Base-by-base conservation (phyloP, 2,113 vertebrate species). In the human (Homo sapiens) region DNA sequence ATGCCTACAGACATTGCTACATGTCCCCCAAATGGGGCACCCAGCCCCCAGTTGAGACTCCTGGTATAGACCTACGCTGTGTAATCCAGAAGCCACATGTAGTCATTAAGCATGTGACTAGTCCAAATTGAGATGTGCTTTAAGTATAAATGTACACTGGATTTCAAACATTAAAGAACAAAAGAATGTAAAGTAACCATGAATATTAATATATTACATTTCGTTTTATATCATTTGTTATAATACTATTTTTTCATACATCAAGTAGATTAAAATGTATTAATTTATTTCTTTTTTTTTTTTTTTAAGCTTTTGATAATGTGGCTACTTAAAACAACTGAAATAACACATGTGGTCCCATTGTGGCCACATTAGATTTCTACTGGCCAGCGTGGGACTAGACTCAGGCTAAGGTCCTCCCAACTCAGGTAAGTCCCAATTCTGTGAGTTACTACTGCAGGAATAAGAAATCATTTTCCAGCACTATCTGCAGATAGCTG, bases 191-290 rank as follows among this genome's bases (percentile, higher is more conserved):
- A 95, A 83, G 17, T 86, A 55, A n/a, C 4, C 22, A 61, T 14
- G 14, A 55, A 17, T 89, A 82, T 89, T 82, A 93, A 82, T 76
- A 96, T 35, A 78, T 25, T 75, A 75, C 30, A 66, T 32, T 93
- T 50, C 40, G 9, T 59, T 87, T 78, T 38, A 40, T 43, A 68
- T 23, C 50, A 22, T 3, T 55, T 61, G 27, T 90, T 89, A 10
- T 17, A 79, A 11, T n/a, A 57, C 17, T 23, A 32, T 70, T 94
- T 89, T 89, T 90, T 78, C 72, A 90, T n/a, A 50, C 1, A 66
- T 2, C 22, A 17, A 45, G 4, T 57, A 93, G 83, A 55, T 30
- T 35, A 82, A 85, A 82, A 93, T 79, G 84, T 38, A n/a, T n/a
- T n/a, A n/a, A 45, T 78, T 64, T 8, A 81, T 82, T 88, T 90